These are phyloP conservation scores for Eurypyga helias DNA, from an alignment of 2,113 vertebrate species.

Conservation along the genomic window DNA sequence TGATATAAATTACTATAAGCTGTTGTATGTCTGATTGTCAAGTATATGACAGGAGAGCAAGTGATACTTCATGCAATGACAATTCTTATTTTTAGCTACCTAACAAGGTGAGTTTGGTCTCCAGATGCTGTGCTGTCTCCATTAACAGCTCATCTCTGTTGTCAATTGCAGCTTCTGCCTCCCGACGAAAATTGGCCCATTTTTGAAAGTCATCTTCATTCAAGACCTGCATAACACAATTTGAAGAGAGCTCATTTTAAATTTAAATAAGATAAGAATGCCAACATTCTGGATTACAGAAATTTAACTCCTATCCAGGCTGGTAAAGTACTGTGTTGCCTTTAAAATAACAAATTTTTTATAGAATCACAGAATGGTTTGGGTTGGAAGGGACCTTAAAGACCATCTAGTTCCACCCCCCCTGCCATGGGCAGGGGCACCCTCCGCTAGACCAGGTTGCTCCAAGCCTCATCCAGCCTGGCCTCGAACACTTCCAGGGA, in stretches of 20 bases:
- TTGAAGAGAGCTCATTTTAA: background rate
- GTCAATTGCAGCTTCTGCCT: constrained; percentile 85
- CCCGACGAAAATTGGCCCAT: constrained; percentile 85
- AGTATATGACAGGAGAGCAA: background rate
- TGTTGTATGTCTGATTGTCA: constrained; percentile 16
- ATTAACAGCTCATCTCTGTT: constrained; percentile 82
- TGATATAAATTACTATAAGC: constrained; percentile 17
- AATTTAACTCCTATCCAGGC: background rate
- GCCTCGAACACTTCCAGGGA: too few relatives aligned
- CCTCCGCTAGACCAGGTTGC: too few relatives aligned
- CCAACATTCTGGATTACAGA: background rate
- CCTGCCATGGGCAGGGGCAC: too few relatives aligned
- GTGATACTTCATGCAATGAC: background rate
- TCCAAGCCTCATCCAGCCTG: too few relatives aligned
- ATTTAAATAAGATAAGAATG: background rate
- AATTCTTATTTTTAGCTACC: constrained; percentile 77
- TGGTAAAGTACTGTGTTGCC: background rate
- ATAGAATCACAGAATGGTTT: background rate
- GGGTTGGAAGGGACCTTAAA: too few relatives aligned
- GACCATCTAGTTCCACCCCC: too few relatives aligned
- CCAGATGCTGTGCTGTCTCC: constrained; percentile 80
- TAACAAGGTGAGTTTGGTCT: constrained; percentile 84
- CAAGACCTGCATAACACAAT: constrained; percentile 78
- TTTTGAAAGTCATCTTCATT: constrained; percentile 80
- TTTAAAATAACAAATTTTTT: background rate